Percentiles rank a stretch among this genome's conserved stretches.
Conservation (phyloP, 2,888 invertebrate species). For the Tolmerus cingulatus region DNA sequence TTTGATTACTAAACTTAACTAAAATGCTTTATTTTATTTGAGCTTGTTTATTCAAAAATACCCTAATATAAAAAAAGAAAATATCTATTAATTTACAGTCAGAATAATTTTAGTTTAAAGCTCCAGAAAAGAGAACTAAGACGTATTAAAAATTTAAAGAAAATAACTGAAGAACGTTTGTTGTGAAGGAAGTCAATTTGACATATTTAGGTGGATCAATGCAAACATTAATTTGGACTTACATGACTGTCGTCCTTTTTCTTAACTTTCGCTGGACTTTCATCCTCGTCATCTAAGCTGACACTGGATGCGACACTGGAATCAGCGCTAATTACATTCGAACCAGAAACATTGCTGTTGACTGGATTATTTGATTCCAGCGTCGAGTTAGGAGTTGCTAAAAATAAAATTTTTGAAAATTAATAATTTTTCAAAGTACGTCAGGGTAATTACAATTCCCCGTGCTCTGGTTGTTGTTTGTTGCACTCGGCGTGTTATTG, state of each 20-base stretch:
- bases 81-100: too few relatives aligned
- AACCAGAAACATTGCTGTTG: constrained; percentile 71
- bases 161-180: too few relatives aligned
- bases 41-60: too few relatives aligned
- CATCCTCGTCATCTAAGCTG: constrained; percentile 63
- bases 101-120: too few relatives aligned
- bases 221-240: constrained; percentile 38
- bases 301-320: constrained; percentile 64
- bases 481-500: constrained; percentile 83
- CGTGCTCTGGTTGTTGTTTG: constrained; percentile 73
- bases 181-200: too few relatives aligned
- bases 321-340: constrained; percentile 66
- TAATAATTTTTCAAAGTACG: not conserved
- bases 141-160: too few relatives aligned
- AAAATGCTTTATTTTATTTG: too few relatives aligned
- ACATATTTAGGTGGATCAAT: too few relatives aligned
- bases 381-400: constrained; percentile 63
- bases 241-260: constrained; percentile 63
- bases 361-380: constrained; percentile 73
- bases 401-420: not conserved
- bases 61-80: too few relatives aligned
- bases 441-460: constrained; percentile 58
- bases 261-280: constrained; percentile 61
- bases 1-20: too few relatives aligned
- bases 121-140: too few relatives aligned